Evolutionary conservation across 2,797 vertebrate genomes (phyloP).

Genomic region (Micromesistius poutassou): DNA sequence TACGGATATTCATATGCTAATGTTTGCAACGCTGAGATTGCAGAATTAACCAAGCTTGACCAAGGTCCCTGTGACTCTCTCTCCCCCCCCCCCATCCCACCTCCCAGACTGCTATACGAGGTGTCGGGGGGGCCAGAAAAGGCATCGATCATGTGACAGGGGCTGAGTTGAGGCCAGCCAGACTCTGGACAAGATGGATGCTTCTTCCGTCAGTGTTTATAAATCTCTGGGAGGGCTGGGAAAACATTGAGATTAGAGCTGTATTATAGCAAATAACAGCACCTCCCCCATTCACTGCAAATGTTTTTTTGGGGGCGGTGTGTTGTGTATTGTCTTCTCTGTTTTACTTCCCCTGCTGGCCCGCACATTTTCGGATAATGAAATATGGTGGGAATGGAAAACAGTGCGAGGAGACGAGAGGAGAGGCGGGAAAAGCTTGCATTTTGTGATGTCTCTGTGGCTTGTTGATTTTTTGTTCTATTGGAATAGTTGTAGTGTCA

Average conservation of each 20-base stretch:
- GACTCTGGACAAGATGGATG: constrained; percentile 65
- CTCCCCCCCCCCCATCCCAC: neutral
- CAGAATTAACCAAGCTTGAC: constrained; percentile 74
- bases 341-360: neutral
- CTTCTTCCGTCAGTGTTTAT: constrained; percentile 49
- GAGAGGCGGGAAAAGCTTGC: too few relatives aligned
- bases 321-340: constrained; percentile 24
- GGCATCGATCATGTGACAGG: constrained; percentile 72
- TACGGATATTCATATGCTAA: constrained; percentile 73
- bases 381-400: neutral
- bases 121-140: constrained; percentile 58
- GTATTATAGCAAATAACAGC: constrained; percentile 71
- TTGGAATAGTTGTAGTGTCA: neutral
- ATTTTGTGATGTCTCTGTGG: neutral
- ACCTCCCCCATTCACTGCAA: constrained; percentile 30
- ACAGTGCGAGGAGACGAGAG: neutral
- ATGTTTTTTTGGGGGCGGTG: constrained; percentile 46
- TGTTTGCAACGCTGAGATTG: constrained; percentile 57
- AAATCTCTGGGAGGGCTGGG: constrained; percentile 61
- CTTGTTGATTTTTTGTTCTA: neutral
- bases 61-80: constrained; percentile 64
- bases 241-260: constrained; percentile 71
- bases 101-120: constrained; percentile 19
- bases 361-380: neutral
- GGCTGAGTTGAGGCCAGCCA: constrained; percentile 35